These are phyloP conservation scores for Cacatua alba DNA, from an alignment of 2,113 vertebrate genomes.

Conservation along the genomic window DNA sequence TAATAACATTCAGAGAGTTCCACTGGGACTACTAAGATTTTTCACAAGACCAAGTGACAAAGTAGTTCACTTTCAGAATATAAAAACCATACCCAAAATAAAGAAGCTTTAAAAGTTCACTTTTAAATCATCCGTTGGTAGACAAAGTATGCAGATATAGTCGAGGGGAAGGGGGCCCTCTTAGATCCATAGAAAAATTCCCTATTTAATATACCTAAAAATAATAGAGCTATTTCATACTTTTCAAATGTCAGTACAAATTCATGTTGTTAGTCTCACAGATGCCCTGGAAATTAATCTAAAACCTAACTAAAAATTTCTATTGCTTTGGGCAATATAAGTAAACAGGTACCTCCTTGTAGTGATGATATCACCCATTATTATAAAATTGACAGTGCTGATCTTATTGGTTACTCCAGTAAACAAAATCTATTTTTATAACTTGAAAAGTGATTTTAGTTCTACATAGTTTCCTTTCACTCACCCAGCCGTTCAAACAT, in stretches of 20 bases:
- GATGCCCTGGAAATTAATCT: background rate
- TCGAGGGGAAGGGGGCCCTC: accelerated
- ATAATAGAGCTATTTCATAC: background rate
- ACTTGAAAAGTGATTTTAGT: background rate
- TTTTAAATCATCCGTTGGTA: background rate
- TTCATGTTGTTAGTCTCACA: background rate
- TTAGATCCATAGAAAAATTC: background rate
- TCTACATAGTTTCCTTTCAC: background rate
- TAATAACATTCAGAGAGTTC: background rate
- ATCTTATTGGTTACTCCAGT: background rate
- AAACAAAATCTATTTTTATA: background rate
- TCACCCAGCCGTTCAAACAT: background rate
- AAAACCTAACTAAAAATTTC: background rate
- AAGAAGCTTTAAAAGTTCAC: background rate
- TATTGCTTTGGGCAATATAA: background rate
- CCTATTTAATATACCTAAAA: background rate
- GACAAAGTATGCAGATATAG: background rate
- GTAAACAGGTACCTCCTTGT: background rate
- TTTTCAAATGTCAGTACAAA: background rate
- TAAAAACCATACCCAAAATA: background rate
- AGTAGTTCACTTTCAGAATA: background rate
- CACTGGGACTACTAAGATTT: background rate
- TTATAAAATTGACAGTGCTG: background rate
- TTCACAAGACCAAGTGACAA: background rate
- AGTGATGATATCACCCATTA: background rate